Conservation (phyloP, 2,888 invertebrate genomes). For the Melipona beecheii region DNA sequence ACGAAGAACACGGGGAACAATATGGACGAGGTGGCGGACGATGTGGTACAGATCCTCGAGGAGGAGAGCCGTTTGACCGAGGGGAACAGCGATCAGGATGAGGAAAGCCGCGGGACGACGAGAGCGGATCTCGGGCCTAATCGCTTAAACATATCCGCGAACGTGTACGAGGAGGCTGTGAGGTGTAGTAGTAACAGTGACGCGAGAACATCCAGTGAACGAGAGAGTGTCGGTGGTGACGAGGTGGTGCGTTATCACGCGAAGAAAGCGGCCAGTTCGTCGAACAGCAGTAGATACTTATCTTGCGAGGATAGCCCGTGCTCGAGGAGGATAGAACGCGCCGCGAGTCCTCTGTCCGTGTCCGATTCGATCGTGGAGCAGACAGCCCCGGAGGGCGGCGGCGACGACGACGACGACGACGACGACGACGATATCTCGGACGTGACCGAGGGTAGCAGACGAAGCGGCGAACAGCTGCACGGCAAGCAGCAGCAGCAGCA, state of each 20-base stretch:
- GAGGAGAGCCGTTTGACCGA: constrained; percentile 53
- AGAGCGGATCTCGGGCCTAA: constrained; percentile 42
- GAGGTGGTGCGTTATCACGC: constrained; percentile 53
- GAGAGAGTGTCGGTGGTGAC: constrained; percentile 54
- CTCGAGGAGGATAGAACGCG: constrained; percentile 33
- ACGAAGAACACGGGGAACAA: constrained; percentile 81
- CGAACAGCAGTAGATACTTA: constrained; percentile 27
- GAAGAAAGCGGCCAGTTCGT: constrained; percentile 35
- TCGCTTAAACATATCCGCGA: constrained; percentile 53
- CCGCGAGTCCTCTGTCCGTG: constrained; percentile 3
- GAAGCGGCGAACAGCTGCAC: neutral
- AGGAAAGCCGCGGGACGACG: neutral
- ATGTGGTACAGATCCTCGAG: constrained; percentile 78
- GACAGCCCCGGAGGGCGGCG: constrained; percentile 9
- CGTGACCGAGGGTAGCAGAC: constrained; percentile 1
- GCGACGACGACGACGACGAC: too few species aligned
- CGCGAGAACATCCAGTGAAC: constrained; percentile 55
- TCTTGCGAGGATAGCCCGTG: constrained; percentile 47
- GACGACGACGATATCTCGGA: constrained; percentile 8
- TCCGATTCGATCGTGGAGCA: neutral
- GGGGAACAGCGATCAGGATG: neutral
- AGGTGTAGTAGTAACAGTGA: constrained; percentile 47
- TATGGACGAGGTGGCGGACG: constrained; percentile 82
- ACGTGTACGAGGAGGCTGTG: constrained; percentile 49
- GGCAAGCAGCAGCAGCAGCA: constrained; percentile 44